Percentiles rank a stretch among this genome's conserved stretches.
Evolutionary conservation across 1,140 invertebrate genomes (phyloP).

Genomic region (Drosophila mayri): DNA sequence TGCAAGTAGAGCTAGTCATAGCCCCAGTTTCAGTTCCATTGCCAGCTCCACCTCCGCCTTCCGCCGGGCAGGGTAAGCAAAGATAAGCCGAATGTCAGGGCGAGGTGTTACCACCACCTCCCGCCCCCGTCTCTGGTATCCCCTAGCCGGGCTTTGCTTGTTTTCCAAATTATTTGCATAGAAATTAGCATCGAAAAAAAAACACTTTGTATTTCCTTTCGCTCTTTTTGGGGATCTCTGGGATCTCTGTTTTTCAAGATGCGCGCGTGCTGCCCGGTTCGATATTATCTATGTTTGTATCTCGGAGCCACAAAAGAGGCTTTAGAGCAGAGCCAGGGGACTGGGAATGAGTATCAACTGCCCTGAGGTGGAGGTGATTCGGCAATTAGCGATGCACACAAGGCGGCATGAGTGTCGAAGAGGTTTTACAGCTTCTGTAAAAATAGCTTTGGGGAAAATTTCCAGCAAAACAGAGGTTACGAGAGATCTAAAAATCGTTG

Average conservation of each 20-base stretch:
- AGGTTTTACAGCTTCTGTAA: slow-evolving; percentile 27
- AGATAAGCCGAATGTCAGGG: slow-evolving; percentile 69
- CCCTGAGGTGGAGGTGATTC: slow-evolving; percentile 54
- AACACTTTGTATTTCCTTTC: slow-evolving; percentile 38
- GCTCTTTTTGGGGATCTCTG: slow-evolving; percentile 34
- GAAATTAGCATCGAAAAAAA: slow-evolving; percentile 76
- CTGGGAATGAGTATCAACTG: neutral
- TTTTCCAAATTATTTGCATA: slow-evolving; percentile 75
- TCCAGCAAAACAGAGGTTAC: neutral
- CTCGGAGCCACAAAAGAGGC: slow-evolving; percentile 29
- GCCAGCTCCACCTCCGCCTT: slow-evolving; percentile 19
- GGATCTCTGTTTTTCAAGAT: slow-evolving; percentile 22
- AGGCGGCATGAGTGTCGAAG: slow-evolving; percentile 8
- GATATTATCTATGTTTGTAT: slow-evolving; percentile 55
- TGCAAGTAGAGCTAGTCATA: slow-evolving; percentile 24
- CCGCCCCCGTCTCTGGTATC: too few relatives aligned
- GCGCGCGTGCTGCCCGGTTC: slow-evolving; percentile 62
- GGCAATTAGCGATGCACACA: slow-evolving; percentile 64
- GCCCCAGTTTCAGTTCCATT: slow-evolving; percentile 3
- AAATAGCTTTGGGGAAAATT: neutral
- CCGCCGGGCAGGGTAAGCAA: slow-evolving; percentile 47
- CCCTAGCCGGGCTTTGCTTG: slow-evolving; percentile 32
- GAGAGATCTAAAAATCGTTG: neutral
- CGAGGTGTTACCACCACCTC: slow-evolving; percentile 53
- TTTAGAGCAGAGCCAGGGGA: neutral